phyloP scores from a whole-genome alignment of 1,140 invertebrate species.

The Diorhabda sublineata region DNA sequence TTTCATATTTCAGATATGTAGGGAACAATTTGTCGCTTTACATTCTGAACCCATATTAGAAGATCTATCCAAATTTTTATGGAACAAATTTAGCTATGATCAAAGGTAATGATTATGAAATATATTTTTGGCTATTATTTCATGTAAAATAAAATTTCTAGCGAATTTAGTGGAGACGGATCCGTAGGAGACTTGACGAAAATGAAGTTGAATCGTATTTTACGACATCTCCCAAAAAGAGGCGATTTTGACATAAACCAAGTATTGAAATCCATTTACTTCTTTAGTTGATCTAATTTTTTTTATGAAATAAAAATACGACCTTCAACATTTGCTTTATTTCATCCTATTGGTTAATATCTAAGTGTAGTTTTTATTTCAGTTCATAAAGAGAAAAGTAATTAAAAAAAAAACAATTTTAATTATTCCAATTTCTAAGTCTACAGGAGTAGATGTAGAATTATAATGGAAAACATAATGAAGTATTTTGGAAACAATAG shows the following conservation, averaged over 20 bases:
- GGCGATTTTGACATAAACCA: conserved; percentile 71
- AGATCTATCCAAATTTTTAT: conserved; percentile 75
- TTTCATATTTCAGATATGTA: conserved; percentile 67
- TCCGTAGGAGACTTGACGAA: conserved; percentile 53
- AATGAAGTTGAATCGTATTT: conserved; percentile 57
- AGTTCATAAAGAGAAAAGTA: no score
- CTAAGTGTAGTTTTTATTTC: no score
- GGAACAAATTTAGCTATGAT: conserved; percentile 60
- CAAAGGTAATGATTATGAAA: conserved; percentile 51
- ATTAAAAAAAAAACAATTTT: no score
- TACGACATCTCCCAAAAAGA: conserved; percentile 63
- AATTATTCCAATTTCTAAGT: no score
- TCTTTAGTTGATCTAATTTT: conserved; percentile 64
- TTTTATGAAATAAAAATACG: not conserved
- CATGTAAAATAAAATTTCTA: conserved; percentile 39
- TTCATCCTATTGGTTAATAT: no score
- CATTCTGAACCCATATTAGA: conserved; percentile 92
- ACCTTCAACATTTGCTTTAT: no score
- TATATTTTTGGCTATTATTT: not conserved
- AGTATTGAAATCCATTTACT: conserved; percentile 75
- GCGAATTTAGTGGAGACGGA: conserved; percentile 53
- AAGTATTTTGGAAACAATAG: no score
- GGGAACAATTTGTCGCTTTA: conserved; percentile 92
- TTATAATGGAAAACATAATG: no score
- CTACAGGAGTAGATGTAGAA: no score